Base-by-base conservation (phyloP, 1,140 invertebrate genomes). In the Mesaphorura yosii region DNA sequence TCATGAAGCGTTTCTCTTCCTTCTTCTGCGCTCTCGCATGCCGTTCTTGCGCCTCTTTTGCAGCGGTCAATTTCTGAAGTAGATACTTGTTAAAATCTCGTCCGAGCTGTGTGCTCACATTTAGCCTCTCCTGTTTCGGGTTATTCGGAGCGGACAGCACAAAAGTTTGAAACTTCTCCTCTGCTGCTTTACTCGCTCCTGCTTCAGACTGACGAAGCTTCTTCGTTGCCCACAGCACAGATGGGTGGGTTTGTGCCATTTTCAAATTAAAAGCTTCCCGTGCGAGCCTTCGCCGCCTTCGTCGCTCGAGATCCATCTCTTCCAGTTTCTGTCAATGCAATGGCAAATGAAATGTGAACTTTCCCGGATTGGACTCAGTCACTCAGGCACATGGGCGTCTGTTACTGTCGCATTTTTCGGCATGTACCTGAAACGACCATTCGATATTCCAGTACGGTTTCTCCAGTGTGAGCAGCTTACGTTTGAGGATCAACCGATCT, bases 381-480 rank as follows among this genome's bases (percentile, higher is more conserved):
- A n/a, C n/a, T n/a, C n/a, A n/a, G n/a, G n/a, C n/a, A n/a, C n/a
- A n/a, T n/a, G n/a, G n/a, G n/a, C n/a, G n/a, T n/a, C n/a, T n/a
- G n/a, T 34, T 34, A 34, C n/a, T 34, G 10, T 34, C 31, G n/a
- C 10, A 34, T 34, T 10, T 10, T 34, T 34, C n/a, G n/a, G n/a
- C n/a, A 34, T 34, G 31, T 34, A 34, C 31, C 10, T 34, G 31
- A 34, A 58, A 49, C 6, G 51, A 45, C 56, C 56, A 58, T 12
- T 53, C 40, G 27, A 53, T 48, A 12, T 34, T 47, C 3, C 38
- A 27, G 37, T 58, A 58, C 20, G 29, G 38, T 12, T 28, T 48
- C 26, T 58, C 51, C 17, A 58, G 45, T n/a, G 28, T 37, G 5
- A 58, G 27, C 7, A 54, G 22, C 15, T 58, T 54, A 28, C 56